A percentile compares a stretch with the other conserved stretches of the same genome.
Conservation (phyloP, 1,140 invertebrate genomes). For the Plutomurus gul region DNA sequence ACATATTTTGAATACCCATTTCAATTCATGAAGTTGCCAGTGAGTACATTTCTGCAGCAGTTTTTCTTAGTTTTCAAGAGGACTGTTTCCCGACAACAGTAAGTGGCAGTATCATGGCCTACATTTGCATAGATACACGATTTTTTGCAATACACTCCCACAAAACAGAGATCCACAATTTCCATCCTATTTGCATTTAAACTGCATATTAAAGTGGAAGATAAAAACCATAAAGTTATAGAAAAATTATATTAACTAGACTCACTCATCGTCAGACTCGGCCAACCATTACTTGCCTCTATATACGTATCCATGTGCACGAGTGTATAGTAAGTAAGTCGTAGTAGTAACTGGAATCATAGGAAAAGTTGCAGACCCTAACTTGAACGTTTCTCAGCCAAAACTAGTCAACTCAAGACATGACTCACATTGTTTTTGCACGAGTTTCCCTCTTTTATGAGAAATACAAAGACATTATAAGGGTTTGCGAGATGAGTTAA, state of each 20-base stretch:
- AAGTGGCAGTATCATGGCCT: background rate
- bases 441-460: slow-evolving; percentile 12
- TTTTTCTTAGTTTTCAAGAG: slow-evolving; percentile 9
- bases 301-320: too few species aligned
- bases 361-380: too few species aligned
- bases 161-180: slow-evolving; percentile 1
- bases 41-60: background rate
- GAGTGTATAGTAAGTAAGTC: too few species aligned
- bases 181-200: slow-evolving; percentile 24
- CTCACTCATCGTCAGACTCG: background rate
- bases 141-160: background rate
- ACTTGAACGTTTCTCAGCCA: too few species aligned
- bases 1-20: background rate
- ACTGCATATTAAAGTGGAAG: slow-evolving; percentile 12
- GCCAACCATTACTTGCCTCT: too few species aligned
- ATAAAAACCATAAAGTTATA: slow-evolving; percentile 21
- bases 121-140: slow-evolving; percentile 10
- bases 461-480: background rate
- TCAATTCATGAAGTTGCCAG: background rate
- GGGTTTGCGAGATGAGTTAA: slow-evolving; percentile 13
- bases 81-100: background rate
- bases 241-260: background rate
- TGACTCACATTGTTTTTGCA: slow-evolving; percentile 8
- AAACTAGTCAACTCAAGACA: too few species aligned
- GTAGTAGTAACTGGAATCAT: too few species aligned